Evolutionary conservation across 2,113 vertebrate species (phyloP), one percentile per base, ranked within the genome.

Genomic region (Silurus meridionalis): DNA sequence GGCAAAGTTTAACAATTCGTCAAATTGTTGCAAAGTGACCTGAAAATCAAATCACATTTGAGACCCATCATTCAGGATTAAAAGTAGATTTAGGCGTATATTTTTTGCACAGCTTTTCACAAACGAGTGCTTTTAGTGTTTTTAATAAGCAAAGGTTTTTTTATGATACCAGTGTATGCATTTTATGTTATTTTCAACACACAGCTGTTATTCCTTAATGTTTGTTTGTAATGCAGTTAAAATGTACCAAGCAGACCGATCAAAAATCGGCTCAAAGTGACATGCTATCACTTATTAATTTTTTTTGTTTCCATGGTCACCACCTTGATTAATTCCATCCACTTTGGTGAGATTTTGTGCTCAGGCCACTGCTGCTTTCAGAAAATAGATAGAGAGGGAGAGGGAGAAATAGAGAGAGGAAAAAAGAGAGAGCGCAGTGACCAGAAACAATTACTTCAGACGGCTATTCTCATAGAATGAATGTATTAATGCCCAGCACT

Each of bases 291-390:
- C 50, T 77, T n/a, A 53, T 21, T 50, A 17, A 14, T 77, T 77
- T 55, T 77, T 63, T 69, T 63, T 61, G 71, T 84, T 83, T 9
- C 66, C 82, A 83, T 83, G 82, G 82, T 57, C 13, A 64, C 72
- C 60, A 13, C 55, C n/a, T 67, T 25, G 48, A 14, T n/a, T 25
- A 78, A 78, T 57, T 28, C n/a, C 1, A 57, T 15, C 11, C n/a
- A 57, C 23, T 78, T 78, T 17, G 75, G 53, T 57, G 75, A 15
- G 52, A 78, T 78, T 55, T 78, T 78, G 82, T 46, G 55, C 67
- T 75, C 6, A 37, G 23, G 23, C n/a, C n/a, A 61, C 8, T 8
- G 21, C 8, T 75, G 57, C 57, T 75, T 75, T 84, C 46, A 37
- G n/a, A 28, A 15, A 6, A 25, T 23, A 25, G 6, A 48, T 6